Evolutionary conservation across 2,888 invertebrate genomes (phyloP), one percentile per base, ranked within the genome.

Genomic region (Deroplatys truncata): DNA sequence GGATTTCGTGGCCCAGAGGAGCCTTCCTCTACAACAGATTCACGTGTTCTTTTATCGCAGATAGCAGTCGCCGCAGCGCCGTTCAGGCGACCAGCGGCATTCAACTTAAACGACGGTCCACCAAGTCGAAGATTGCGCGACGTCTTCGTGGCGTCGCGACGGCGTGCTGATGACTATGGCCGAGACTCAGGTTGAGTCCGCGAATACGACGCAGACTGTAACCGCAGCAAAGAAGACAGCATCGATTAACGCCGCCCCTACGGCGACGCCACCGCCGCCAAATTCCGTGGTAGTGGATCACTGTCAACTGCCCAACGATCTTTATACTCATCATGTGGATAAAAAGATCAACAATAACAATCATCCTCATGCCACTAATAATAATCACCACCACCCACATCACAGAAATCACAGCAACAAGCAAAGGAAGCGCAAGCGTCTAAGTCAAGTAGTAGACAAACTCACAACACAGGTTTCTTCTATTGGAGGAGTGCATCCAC

Each of bases 371-470:
- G 94, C 95, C 91, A 96, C 96, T 92, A 95, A 96, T 91, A 96
- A 96, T 92, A 90, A 91, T 89, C 89, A 90, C 88, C 35, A 85
- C 85, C 85, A 43, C 28, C 5, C 43, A n/a, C 87, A 87, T 35
- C 87, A 87, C 29, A 86, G 84, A 16, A 86, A 86, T 84, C 86
- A 88, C 86, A 90, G 90, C 49, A 95, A 95, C 93, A 94, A 96
- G 92, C 95, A 96, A 91, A 95, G 96, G 91, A 98, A 98, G 93
- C 95, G 97, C 91, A 96, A 97, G 93, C 95, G 98, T 84, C 94
- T 98, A 28, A 97, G 97, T 89, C 97, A 96, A 91, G 96, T 98
- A 31, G 94, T 98, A 90, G 97, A 98, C 92, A 97, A 97, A 92
- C 95, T 98, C 8, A 94, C 95, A 29, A 95, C 94, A 15, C 92